Conservation (phyloP, 1,140 invertebrate genomes). For the Physella acuta region DNA sequence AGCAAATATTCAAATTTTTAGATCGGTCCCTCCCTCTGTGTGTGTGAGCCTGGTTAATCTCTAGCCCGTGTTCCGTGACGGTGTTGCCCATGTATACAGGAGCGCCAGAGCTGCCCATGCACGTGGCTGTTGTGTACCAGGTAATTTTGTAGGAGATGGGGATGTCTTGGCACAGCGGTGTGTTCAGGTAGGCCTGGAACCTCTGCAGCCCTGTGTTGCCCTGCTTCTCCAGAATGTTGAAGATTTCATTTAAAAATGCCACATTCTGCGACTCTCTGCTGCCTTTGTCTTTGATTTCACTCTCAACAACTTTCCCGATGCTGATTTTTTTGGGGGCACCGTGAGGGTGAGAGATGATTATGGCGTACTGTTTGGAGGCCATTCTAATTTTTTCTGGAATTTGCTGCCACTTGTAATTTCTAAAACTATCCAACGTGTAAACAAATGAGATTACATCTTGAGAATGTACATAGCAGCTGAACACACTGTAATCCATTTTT, state of each 20-base stretch:
- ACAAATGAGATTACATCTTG: constrained; percentile 1
- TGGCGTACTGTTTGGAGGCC: background rate
- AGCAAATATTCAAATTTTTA: too few relatives aligned
- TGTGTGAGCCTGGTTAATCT: constrained; percentile 19
- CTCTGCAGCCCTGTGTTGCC: too few relatives aligned
- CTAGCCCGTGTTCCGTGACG: constrained; percentile 6
- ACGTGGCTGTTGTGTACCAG: constrained; percentile 14
- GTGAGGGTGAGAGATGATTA: constrained; percentile 22
- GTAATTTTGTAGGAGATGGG: background rate
- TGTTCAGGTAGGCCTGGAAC: too few relatives aligned
- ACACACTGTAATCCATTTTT: constrained; percentile 16
- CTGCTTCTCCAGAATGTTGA: too few relatives aligned
- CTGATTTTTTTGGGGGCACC: constrained; percentile 15
- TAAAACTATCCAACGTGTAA: background rate
- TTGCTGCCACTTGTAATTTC: constrained; percentile 2
- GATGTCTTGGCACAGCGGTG: too few relatives aligned
- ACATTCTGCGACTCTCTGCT: too few relatives aligned
- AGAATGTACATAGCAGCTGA: constrained; percentile 13
- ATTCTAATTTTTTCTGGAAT: background rate
- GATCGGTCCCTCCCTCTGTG: constrained; percentile 1
- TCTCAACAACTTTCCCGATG: constrained; percentile 19
- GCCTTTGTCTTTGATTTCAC: too few relatives aligned
- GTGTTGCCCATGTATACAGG: constrained; percentile 25
- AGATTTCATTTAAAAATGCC: too few relatives aligned
- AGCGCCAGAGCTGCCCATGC: constrained; percentile 16